These are phyloP conservation scores for Beris morrisii DNA, from an alignment of 2,888 invertebrate species.

Conservation along the genomic window DNA sequence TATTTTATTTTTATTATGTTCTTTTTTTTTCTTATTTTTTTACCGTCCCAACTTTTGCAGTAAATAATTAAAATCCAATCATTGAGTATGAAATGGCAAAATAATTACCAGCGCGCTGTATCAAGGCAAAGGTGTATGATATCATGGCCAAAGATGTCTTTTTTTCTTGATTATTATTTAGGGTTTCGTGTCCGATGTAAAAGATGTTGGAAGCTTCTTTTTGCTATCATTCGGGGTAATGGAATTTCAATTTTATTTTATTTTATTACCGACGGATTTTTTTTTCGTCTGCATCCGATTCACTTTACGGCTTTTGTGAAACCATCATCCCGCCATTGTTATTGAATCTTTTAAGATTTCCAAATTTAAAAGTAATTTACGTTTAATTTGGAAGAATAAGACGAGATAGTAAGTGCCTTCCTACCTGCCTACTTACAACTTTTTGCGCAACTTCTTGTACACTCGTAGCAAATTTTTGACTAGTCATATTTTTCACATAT, in stretches of 20 bases:
- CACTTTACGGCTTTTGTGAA: constrained; percentile 23
- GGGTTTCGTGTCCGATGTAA: too few species aligned
- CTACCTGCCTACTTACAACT: too few species aligned
- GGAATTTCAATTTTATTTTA: constrained; percentile 31
- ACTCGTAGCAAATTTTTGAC: too few species aligned
- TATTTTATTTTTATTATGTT: too few species aligned
- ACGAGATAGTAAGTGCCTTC: too few species aligned
- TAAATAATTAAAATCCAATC: constrained; percentile 38
- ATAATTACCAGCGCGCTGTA: constrained; percentile 35
- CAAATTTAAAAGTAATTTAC: constrained; percentile 27
- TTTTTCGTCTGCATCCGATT: constrained; percentile 20
- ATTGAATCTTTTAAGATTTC: constrained; percentile 28
- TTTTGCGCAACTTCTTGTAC: too few species aligned
- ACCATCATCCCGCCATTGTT: constrained; percentile 28
- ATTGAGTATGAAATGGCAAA: constrained; percentile 36
- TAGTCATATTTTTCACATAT: too few species aligned
- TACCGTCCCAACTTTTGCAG: constrained; percentile 17
- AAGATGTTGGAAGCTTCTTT: too few species aligned
- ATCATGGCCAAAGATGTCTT: too few species aligned
- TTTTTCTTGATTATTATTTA: too few species aligned
- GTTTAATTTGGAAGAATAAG: constrained; percentile 20
- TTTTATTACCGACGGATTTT: constrained; percentile 9
- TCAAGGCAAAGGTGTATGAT: constrained; percentile 12
- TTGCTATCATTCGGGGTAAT: constrained; percentile 17
- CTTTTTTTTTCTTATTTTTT: constrained; percentile 17